These are phyloP conservation scores for Yponomeuta plumbellus DNA, from an alignment of 2,888 invertebrate species.

Conservation along the genomic window DNA sequence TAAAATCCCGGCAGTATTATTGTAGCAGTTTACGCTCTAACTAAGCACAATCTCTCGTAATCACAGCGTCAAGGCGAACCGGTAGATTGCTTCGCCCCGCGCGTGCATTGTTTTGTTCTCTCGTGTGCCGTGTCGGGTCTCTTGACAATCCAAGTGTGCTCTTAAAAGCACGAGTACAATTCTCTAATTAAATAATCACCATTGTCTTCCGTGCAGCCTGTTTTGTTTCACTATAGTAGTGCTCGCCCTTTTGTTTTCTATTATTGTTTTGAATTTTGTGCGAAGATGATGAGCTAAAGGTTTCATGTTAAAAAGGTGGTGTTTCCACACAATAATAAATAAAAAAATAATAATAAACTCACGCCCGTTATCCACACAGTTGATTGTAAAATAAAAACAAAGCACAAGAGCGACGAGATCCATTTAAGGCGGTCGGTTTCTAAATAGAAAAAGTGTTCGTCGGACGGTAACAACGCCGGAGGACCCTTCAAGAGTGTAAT, in stretches of 20 bases:
- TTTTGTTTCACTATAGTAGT: not conserved
- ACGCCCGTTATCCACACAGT: no score
- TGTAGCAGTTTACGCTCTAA: not conserved
- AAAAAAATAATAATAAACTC: no score
- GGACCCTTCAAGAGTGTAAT: slow-evolving; percentile 39
- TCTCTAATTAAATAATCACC: slow-evolving; percentile 15
- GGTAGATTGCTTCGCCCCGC: slow-evolving; percentile 17
- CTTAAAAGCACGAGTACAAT: slow-evolving; percentile 4
- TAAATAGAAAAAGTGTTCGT: slow-evolving; percentile 35
- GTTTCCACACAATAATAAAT: no score
- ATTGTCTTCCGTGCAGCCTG: slow-evolving; percentile 10
- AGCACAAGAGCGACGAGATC: not conserved
- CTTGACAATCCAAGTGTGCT: slow-evolving; percentile 9
- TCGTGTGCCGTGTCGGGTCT: not conserved
- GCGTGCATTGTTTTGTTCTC: slow-evolving; percentile 16
- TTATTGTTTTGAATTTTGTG: not conserved
- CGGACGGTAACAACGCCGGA: slow-evolving; percentile 30
- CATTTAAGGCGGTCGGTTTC: not conserved
- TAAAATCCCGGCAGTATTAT: not conserved
- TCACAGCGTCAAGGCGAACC: slow-evolving; percentile 16
- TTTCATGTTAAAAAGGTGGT: not conserved
- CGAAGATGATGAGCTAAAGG: not conserved
- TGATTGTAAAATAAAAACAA: not conserved
- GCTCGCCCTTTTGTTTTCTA: not conserved
- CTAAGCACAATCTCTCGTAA: slow-evolving; percentile 12